Evolutionary conservation across 2,797 vertebrate genomes (phyloP), one percentile per base, ranked within the genome.

Genomic region (Lerista edwardsae): DNA sequence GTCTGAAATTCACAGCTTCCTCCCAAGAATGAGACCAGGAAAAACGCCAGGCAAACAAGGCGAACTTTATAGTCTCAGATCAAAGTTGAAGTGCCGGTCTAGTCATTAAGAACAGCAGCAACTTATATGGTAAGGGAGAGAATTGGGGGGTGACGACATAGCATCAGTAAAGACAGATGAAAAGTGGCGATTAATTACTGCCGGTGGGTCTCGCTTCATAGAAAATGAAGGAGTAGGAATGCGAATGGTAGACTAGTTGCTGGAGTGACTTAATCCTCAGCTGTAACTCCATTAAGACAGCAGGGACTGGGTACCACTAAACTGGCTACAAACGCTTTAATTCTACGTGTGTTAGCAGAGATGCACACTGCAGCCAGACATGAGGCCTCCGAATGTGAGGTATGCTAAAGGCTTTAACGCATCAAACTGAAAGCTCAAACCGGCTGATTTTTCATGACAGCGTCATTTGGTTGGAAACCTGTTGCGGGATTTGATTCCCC

Each of bases 371-470:
- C 39, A 47, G 55, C 76, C 6, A 82, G 71, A 84, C 41, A 29
- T 6, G 41, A 55, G 73, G 71, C 27, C 41, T 36, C 59, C 81
- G 74, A 88, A 36, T 47, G 51, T 1, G 7, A 1, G 0, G 0
- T 36, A 75, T 78, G 79, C 29, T 0, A 15, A 0, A 0, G 82
- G 84, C 7, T 23, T 23, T 72, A 31, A 51, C 10, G 27, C 47
- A 17, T n/a, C 87, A 4, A 83, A 51, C 62, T 84, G 82, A 75
- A 23, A 62, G 34, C 25, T 31, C 3, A 51, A 86, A 78, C 59
- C 78, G 65, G 81, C 87, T 61, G 47, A 87, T 79, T 83, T 82
- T 91, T 87, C 2, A 86, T 8, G 89, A 83, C 47, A 3, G 4
- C 21, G 79, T 73, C 57, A 84, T 29, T 74, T 12, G 72, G 62